phyloP scores from a whole-genome alignment of 2,113 vertebrate genomes.

The Nesoenas mayeri region DNA sequence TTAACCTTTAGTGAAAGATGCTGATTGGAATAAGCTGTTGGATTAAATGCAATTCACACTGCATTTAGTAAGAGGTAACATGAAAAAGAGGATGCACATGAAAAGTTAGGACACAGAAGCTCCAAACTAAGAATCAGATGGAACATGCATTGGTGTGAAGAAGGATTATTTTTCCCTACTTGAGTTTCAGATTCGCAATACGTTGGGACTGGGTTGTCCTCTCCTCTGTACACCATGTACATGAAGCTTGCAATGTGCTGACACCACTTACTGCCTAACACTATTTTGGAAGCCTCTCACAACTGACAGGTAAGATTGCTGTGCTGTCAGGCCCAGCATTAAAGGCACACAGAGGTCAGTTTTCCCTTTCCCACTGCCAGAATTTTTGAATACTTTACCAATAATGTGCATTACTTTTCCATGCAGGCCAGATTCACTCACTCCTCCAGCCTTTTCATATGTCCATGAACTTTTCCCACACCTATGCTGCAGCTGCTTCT shows the following conservation, averaged over 20 bases:
- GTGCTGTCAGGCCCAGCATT: not conserved
- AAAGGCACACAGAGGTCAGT: not conserved
- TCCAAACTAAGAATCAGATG: not conserved
- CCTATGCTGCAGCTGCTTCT: not conserved
- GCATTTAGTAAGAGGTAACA: not conserved
- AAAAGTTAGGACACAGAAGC: not conserved
- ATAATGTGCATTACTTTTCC: not conserved
- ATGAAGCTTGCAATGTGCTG: not conserved
- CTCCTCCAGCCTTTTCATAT: not conserved
- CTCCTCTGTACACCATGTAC: not conserved
- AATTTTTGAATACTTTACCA: not conserved
- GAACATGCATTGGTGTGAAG: not conserved
- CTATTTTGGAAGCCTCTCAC: not conserved
- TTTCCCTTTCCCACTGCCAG: not conserved
- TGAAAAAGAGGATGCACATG: not conserved
- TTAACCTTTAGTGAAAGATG: not conserved
- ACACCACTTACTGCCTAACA: not conserved
- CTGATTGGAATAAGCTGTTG: no score
- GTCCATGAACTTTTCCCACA: not conserved
- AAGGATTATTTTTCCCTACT: not conserved
- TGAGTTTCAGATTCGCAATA: not conserved
- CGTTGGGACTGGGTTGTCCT: not conserved
- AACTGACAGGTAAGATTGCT: not conserved
- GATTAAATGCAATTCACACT: not conserved
- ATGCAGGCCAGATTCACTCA: not conserved